Base-by-base conservation (phyloP, 2,797 vertebrate genomes). In the Onychomys torridus region DNA sequence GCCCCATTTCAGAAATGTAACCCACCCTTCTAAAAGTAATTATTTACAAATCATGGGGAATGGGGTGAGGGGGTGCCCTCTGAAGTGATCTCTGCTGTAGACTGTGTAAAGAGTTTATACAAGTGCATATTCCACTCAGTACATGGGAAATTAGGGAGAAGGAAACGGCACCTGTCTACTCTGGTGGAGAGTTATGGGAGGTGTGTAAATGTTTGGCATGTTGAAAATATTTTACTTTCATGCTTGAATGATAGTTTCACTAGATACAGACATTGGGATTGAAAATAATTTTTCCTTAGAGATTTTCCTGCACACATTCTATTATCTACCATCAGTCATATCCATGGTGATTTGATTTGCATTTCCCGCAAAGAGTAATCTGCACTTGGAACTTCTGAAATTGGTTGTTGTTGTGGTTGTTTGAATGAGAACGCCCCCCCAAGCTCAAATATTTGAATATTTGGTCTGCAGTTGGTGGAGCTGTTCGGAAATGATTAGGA, bases 11-110 rank as follows among this genome's bases (percentile, higher is more conserved):
- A 40, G 52, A 93, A 95, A 77, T 78, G 13, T 43, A 11, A 81
- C 11, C 19, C 87, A 25, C 27, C 27, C 90, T 95, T 93, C 90
- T 78, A 46, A 94, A 97, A 92, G 32, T 71, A 71, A 78, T 92
- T 90, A 40, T 90, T 95, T 93, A 23, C 12, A 78, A 94, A 79
- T 79, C 29, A 89, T 82, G 43, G n/a, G 17, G 55, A 94, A 90
- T 23, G 37, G n/a, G 5, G 37, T 12, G 11, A 13, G 52, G 52
- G 13, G 13, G 52, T 52, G 52, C 52, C 52, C 71, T 25, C 2
- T 13, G 37, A 27, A 61, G 17, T 90, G 37, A 75, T 92, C 34
- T 94, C 69, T 90, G 55, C 77, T 95, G 84, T 93, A 93, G 88
- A 95, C n/a, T 89, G 52, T 85, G 8, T n/a, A 75, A 69, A 49